A percentile compares a stretch with the other conserved stretches of the same genome.
phyloP scores from a whole-genome alignment of 2,113 vertebrate genomes.

The Podilymbus podiceps region DNA sequence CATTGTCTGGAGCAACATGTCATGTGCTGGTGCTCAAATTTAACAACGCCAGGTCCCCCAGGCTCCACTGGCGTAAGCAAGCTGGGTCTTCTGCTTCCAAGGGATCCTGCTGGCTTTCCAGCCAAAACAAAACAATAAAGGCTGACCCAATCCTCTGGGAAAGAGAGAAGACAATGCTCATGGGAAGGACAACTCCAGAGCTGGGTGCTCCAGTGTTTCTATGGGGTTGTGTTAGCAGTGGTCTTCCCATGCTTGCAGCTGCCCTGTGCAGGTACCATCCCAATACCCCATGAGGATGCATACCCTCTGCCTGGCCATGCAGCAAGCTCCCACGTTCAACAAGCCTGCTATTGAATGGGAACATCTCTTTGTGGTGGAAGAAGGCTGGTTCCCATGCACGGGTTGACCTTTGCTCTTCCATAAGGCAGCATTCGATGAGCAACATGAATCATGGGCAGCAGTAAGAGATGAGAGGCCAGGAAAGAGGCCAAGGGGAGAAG shows the following conservation, averaged over 20 bases:
- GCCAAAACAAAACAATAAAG: neutral
- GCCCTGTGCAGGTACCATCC: too few relatives aligned
- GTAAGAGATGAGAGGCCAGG: neutral
- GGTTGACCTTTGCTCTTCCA: rapidly evolving
- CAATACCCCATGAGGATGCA: neutral
- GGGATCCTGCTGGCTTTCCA: neutral
- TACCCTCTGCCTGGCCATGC: rapidly evolving
- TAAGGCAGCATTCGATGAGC: neutral
- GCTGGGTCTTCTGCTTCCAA: neutral
- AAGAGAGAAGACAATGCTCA: neutral
- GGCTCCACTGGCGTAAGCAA: rapidly evolving
- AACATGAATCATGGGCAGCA: rapidly evolving
- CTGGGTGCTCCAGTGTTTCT: rapidly evolving
- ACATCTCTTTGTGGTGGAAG: neutral
- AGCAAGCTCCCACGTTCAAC: neutral
- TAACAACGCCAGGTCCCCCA: neutral
- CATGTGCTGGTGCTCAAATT: neutral
- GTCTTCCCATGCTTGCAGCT: rapidly evolving
- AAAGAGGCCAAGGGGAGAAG: neutral
- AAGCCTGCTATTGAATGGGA: rapidly evolving
- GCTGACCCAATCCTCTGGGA: rapidly evolving
- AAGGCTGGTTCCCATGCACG: rapidly evolving
- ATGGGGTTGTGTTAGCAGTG: neutral
- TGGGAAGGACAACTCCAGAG: neutral
- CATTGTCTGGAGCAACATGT: neutral